A percentile compares a stretch with the other conserved stretches of the same genome.
Evolutionary conservation across 2,888 invertebrate species (phyloP).

Genomic region (Hypselothyrea guttata): DNA sequence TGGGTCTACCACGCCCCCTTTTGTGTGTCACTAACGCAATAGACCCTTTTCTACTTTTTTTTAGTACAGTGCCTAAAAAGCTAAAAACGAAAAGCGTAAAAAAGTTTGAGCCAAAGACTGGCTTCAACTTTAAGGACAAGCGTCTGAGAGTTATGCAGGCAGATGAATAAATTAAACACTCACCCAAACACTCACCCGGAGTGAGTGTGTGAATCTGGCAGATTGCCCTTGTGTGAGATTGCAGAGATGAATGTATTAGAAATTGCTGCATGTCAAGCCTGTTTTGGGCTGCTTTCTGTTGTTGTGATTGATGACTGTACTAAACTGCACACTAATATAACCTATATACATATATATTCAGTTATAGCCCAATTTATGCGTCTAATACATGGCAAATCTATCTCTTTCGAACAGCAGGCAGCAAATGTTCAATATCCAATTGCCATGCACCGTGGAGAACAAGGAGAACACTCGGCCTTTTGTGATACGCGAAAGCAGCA

Average conservation of each 20-base stretch:
- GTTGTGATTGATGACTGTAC: slow-evolving; percentile 7
- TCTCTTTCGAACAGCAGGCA: slow-evolving; percentile 85
- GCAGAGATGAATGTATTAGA: slow-evolving; percentile 19
- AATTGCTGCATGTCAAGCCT: slow-evolving; percentile 28
- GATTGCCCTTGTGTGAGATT: slow-evolving; percentile 59
- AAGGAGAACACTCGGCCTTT: slow-evolving; percentile 94
- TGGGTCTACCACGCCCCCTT: too few relatives aligned
- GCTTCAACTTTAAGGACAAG: slow-evolving; percentile 48
- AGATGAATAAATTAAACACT: slow-evolving; percentile 65
- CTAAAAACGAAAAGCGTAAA: slow-evolving; percentile 40
- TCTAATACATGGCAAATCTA: slow-evolving; percentile 15
- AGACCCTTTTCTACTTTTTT: too few relatives aligned
- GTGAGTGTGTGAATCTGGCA: slow-evolving; percentile 51
- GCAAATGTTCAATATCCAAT: slow-evolving; percentile 88
- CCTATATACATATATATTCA: slow-evolving; percentile 4
- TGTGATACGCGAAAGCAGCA: slow-evolving; percentile 87
- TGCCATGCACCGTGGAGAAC: slow-evolving; percentile 91
- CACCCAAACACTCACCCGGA: slow-evolving; percentile 6
- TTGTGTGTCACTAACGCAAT: too few relatives aligned
- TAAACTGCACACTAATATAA: slow-evolving; percentile 19
- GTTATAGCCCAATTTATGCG: neutral
- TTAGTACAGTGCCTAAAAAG: too few relatives aligned
- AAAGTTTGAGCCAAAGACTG: slow-evolving; percentile 39
- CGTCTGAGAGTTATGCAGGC: slow-evolving; percentile 47
- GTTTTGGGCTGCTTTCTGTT: slow-evolving; percentile 2